A percentile compares a stretch with the other conserved stretches of the same genome.
Conservation (phyloP, 2,113 vertebrate species). For the Coracopsis vasa region DNA sequence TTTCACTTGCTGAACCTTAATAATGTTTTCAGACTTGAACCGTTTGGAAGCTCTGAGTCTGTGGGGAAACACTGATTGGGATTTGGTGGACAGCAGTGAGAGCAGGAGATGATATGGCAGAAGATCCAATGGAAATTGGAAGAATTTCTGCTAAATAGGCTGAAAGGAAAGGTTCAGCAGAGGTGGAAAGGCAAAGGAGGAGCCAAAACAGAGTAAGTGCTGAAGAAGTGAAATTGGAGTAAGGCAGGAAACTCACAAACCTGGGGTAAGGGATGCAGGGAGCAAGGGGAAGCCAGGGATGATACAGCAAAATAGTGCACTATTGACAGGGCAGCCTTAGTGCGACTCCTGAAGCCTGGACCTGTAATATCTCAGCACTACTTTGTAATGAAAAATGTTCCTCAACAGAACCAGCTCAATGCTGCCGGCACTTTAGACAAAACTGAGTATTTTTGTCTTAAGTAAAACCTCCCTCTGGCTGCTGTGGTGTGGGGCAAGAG, state of each 20-base stretch:
- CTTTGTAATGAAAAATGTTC: not conserved
- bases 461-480: not conserved
- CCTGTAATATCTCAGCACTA: not conserved
- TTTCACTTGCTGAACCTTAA: not conserved
- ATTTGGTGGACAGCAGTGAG: not conserved
- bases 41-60: not conserved
- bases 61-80: not conserved
- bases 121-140: not conserved
- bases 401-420: not conserved
- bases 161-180: not conserved
- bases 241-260: not conserved
- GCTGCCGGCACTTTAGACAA: not conserved
- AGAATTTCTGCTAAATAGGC: not conserved
- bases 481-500: not conserved
- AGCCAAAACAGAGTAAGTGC: not conserved
- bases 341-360: fast-evolving
- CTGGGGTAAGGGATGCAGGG: not conserved
- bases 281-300: not conserved
- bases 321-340: not conserved
- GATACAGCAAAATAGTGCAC: fast-evolving
- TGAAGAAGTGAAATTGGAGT: not conserved
- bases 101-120: not conserved
- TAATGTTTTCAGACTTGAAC: not conserved
- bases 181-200: not conserved
- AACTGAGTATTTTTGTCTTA: not conserved